Evolutionary conservation across 2,888 invertebrate species (phyloP).

Genomic region (Pomacea canaliculata): DNA sequence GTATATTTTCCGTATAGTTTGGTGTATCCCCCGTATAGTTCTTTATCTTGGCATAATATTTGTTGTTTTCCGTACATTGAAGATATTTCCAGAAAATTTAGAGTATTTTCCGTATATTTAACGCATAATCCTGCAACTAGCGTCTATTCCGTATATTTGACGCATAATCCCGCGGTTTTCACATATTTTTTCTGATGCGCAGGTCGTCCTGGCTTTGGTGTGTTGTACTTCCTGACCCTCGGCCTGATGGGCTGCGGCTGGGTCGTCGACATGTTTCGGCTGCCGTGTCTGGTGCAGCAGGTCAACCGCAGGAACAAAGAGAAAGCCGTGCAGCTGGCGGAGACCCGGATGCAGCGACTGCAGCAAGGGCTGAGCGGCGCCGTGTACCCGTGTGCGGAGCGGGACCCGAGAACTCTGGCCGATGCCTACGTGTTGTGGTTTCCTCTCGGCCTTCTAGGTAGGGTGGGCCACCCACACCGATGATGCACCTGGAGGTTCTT

Average conservation of each 20-base stretch:
- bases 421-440: conserved; percentile 40
- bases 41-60: no score
- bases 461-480: not conserved
- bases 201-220: conserved; percentile 37
- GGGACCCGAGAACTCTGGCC: conserved; percentile 2
- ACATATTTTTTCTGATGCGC: not conserved
- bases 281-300: conserved; percentile 44
- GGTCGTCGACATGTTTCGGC: conserved; percentile 44
- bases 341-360: not conserved
- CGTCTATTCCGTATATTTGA: no score
- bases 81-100: no score
- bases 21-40: no score
- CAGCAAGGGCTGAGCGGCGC: not conserved
- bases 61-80: no score
- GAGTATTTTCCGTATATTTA: no score
- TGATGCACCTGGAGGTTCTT: no score
- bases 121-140: no score
- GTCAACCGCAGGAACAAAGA: conserved; percentile 34
- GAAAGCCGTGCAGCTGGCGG: not conserved
- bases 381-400: conserved; percentile 1
- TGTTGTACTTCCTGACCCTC: conserved; percentile 48
- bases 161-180: no score
- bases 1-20: no score
- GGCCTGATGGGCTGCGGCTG: conserved; percentile 48
- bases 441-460: conserved; percentile 34